A percentile compares a stretch with the other conserved stretches of the same genome.
Evolutionary conservation across 2,888 invertebrate genomes (phyloP).

Genomic region (Lamproptera curius): DNA sequence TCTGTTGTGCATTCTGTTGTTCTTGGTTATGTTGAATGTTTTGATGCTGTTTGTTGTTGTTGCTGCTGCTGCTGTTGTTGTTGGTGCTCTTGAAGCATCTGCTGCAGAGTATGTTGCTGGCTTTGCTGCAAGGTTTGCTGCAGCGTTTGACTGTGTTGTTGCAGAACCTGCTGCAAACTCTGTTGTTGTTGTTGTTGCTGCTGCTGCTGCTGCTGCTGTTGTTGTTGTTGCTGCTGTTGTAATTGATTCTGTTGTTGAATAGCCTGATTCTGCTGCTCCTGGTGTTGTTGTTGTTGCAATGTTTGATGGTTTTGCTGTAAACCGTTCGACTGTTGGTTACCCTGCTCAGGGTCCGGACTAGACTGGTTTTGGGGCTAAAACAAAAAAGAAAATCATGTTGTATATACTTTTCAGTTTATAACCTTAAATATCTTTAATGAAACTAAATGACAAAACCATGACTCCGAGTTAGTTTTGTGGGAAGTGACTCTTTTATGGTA

Average conservation of each 20-base stretch:
- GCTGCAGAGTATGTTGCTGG: constrained; percentile 37
- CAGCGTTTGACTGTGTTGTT: constrained; percentile 42
- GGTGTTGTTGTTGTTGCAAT: constrained; percentile 55
- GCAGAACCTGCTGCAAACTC: constrained; percentile 34
- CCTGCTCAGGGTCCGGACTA: constrained; percentile 64
- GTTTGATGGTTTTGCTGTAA: constrained; percentile 60
- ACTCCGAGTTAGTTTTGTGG: too few species aligned
- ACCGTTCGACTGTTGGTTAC: constrained; percentile 71
- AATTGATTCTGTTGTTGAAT: constrained; percentile 66
- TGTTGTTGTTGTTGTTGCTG: constrained; percentile 44
- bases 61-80: constrained; percentile 46
- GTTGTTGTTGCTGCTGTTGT: constrained; percentile 65
- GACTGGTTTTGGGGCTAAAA: constrained; percentile 74
- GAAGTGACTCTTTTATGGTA: too few species aligned
- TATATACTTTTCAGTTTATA: too few species aligned
- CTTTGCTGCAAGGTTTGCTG: constrained; percentile 42
- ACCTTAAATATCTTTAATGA: too few species aligned
- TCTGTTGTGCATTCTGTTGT: constrained; percentile 50
- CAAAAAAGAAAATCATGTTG: too few species aligned
- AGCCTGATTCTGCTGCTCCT: constrained; percentile 58
- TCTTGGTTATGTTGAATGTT: constrained; percentile 40
- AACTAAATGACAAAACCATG: too few species aligned
- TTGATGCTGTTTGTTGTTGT: too few species aligned
- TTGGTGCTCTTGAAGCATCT: constrained; percentile 50
- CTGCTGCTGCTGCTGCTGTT: constrained; percentile 38